Conservation (phyloP, 1,140 invertebrate genomes). For the Drosophila pachea region DNA sequence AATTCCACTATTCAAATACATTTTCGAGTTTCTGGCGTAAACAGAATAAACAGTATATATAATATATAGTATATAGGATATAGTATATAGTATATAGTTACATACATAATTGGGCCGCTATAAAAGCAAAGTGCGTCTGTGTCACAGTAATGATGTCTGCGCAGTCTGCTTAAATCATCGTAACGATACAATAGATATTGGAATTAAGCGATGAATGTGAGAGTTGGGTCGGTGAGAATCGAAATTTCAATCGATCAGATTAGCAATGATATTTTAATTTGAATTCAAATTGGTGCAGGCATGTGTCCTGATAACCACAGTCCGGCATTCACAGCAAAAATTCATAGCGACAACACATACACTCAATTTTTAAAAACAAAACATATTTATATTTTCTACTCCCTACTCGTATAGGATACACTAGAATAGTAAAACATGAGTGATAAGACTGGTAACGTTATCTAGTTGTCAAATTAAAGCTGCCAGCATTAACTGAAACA, state of each 20-base stretch:
- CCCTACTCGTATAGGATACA: constrained; percentile 14
- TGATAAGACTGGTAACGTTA: constrained; percentile 11
- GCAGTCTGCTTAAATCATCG: not conserved
- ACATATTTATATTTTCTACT: constrained; percentile 28
- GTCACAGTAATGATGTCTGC: not conserved
- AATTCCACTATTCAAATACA: no score
- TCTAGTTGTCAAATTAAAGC: no score
- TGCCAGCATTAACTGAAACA: not conserved
- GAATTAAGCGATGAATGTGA: not conserved
- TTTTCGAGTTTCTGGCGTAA: no score
- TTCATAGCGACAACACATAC: constrained; percentile 29
- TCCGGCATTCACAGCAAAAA: constrained; percentile 20
- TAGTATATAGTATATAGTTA: no score
- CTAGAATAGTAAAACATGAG: constrained; percentile 19
- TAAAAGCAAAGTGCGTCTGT: not conserved
- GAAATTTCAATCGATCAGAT: no score
- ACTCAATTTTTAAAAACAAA: constrained; percentile 22
- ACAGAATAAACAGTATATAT: no score
- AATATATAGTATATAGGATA: no score
- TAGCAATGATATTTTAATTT: not conserved
- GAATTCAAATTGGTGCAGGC: not conserved
- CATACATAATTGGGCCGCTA: no score
- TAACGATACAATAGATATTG: not conserved
- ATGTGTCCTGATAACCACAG: not conserved
- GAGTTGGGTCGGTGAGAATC: no score